Evolutionary conservation across 1,140 invertebrate species (phyloP).

Genomic region (Spodoptera litura): DNA sequence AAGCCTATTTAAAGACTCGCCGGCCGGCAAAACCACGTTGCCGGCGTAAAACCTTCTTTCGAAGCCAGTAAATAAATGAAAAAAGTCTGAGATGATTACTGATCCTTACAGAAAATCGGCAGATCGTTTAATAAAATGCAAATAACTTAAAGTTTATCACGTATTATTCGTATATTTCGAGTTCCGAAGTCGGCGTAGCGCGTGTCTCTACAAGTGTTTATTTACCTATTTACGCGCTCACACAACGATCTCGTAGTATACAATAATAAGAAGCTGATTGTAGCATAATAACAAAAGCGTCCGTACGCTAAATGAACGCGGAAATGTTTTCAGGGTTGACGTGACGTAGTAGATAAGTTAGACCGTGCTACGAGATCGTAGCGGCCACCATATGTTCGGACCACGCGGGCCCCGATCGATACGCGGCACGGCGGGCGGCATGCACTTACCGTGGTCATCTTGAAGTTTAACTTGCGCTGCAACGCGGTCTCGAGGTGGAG

Average conservation of each 20-base stretch:
- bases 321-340: conserved; percentile 45
- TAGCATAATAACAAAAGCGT: conserved; percentile 43
- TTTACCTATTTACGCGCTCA: conserved; percentile 69
- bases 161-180: conserved; percentile 11
- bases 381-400: conserved; percentile 78
- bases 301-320: conserved; percentile 34
- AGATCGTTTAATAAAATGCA: not conserved
- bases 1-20: conserved; percentile 2
- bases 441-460: conserved; percentile 85
- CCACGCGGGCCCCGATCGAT: conserved; percentile 81
- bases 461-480: conserved; percentile 84
- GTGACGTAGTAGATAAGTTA: conserved; percentile 61
- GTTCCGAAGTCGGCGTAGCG: conserved; percentile 53
- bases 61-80: not conserved
- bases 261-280: conserved; percentile 38
- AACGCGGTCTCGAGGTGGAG: conserved; percentile 83
- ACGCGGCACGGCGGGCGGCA: conserved; percentile 66
- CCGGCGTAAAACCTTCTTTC: not conserved
- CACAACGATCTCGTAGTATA: conserved; percentile 42
- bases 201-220: conserved; percentile 79
- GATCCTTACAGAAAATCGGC: too few species aligned
- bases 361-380: conserved; percentile 71
- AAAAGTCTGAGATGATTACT: not conserved
- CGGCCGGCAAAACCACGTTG: conserved; percentile 1
- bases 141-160: not conserved